Percentiles rank a stretch among this genome's conserved stretches.
Evolutionary conservation across 2,113 vertebrate species (phyloP).

Genomic region (Ammodramus savannarum): DNA sequence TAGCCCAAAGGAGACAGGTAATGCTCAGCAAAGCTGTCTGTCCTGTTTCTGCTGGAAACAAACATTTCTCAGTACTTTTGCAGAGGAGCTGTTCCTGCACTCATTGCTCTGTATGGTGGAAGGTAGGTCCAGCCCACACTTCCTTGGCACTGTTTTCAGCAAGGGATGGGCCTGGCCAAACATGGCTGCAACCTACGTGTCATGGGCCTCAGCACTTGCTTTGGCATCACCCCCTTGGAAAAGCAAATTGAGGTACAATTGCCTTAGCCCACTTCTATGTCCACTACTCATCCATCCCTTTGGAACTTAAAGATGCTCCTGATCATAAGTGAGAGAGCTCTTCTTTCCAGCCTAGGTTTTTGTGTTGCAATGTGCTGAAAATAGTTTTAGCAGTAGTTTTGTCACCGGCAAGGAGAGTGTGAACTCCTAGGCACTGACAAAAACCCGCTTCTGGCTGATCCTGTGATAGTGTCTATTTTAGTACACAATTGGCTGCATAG

Average conservation of each 20-base stretch:
- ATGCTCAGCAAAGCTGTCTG: not conserved
- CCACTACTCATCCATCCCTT: not conserved
- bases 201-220: not conserved
- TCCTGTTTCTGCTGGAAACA: not conserved
- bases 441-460: rapidly evolving
- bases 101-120: not conserved
- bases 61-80: not conserved
- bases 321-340: not conserved
- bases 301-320: not conserved
- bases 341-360: not conserved
- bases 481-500: not conserved
- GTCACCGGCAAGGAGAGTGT: not conserved
- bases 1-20: not conserved
- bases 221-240: not conserved
- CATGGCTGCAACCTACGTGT: rapidly evolving
- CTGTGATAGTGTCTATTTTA: not conserved
- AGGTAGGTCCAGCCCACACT: not conserved
- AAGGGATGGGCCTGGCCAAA: not conserved
- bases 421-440: not conserved
- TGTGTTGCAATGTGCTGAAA: not conserved
- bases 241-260: not conserved
- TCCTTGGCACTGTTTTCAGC: not conserved
- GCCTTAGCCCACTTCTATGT: not conserved
- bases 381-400: not conserved
- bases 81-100: not conserved